These are phyloP conservation scores for Porphyrio hochstetteri DNA, from an alignment of 2,113 vertebrate species.

Conservation along the genomic window DNA sequence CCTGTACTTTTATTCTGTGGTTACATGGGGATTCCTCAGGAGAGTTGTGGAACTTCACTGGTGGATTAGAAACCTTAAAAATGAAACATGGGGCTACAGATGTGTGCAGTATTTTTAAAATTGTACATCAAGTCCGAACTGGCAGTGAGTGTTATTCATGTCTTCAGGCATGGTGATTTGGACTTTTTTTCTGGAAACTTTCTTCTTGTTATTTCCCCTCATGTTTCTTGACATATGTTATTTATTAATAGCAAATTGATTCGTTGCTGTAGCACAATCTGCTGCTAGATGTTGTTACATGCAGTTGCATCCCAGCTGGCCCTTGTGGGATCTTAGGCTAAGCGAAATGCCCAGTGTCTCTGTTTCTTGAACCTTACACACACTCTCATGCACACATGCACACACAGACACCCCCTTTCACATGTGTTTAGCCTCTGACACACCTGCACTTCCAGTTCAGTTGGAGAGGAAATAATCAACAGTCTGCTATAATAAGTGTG, in stretches of 20 bases:
- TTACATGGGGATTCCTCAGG: background rate
- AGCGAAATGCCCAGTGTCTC: background rate
- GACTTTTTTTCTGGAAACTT: background rate
- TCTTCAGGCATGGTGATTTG: background rate
- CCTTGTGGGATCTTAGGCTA: background rate
- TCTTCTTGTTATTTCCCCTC: background rate
- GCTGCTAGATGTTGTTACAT: background rate
- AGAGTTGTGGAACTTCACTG: background rate
- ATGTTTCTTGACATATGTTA: background rate
- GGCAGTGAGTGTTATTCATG: background rate
- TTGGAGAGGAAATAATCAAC: background rate
- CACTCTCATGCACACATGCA: fast-evolving
- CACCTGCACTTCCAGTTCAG: background rate
- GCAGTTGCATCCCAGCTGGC: background rate
- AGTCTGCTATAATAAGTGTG: background rate
- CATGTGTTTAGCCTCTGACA: background rate
- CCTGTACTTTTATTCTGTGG: background rate
- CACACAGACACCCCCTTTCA: background rate
- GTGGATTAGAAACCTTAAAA: background rate
- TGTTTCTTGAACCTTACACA: background rate
- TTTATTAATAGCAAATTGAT: background rate
- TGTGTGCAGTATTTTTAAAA: background rate
- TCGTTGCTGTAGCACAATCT: background rate
- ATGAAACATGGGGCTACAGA: background rate
- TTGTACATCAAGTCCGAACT: background rate